These are phyloP conservation scores for Fistularia tabacaria DNA, from an alignment of 2,797 vertebrate genomes.

Conservation along the genomic window DNA sequence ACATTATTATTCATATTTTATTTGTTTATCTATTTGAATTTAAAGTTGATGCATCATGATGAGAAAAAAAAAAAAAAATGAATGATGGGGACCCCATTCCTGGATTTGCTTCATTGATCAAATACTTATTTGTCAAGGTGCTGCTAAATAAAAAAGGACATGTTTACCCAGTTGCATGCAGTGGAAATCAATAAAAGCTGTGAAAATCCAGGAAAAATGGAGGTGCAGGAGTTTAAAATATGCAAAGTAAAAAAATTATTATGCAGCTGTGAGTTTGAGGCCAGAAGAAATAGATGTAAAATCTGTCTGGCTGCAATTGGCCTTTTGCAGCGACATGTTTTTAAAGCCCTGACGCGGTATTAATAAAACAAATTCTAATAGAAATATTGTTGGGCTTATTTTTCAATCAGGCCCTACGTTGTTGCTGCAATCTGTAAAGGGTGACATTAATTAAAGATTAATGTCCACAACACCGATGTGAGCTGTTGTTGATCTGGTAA, in stretches of 20 bases:
- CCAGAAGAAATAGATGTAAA: constrained; percentile 56
- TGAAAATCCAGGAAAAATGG: constrained; percentile 13
- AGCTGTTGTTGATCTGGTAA: constrained; percentile 77
- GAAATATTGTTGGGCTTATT: constrained; percentile 83
- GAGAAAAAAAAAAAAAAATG: no score
- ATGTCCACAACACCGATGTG: constrained; percentile 74
- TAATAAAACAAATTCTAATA: constrained; percentile 84
- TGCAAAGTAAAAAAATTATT: constrained; percentile 51
- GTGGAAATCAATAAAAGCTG: not conserved
- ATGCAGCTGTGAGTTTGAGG: constrained; percentile 39
- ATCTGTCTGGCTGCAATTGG: constrained; percentile 70
- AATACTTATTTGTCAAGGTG: no score
- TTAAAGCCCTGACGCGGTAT: constrained; percentile 78
- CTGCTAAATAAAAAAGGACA: no score
- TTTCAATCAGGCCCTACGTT: constrained; percentile 79
- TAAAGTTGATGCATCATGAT: no score
- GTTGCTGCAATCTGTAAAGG: constrained; percentile 73
- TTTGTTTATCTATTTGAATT: no score
- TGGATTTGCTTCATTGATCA: no score
- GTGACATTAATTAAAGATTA: constrained; percentile 85
- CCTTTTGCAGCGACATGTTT: constrained; percentile 69
- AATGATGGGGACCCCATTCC: no score
- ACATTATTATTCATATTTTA: no score
- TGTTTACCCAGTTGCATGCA: no score
- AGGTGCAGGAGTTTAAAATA: constrained; percentile 28